A percentile compares a stretch with the other conserved stretches of the same genome.
phyloP scores from a whole-genome alignment of 2,113 vertebrate species.

The Rhipidura dahli region DNA sequence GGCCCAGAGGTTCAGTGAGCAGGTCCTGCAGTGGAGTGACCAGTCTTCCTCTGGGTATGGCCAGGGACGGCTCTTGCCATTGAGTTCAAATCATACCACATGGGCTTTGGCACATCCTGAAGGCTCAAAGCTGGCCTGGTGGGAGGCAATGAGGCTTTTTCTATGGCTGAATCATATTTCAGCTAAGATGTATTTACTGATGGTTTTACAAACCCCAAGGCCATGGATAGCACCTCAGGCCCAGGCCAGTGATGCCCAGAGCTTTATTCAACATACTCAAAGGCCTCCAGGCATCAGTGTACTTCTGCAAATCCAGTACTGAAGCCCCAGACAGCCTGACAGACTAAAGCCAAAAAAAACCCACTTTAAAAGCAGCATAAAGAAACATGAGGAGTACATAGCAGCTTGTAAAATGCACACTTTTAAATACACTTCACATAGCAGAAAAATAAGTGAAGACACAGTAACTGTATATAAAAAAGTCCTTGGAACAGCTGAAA shows the following conservation, averaged over 20 bases:
- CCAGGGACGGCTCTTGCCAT: neutral
- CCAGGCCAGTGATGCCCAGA: neutral
- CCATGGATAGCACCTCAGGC: neutral
- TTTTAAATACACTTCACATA: neutral
- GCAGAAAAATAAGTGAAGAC: neutral
- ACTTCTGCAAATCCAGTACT: neutral
- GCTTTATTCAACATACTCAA: neutral
- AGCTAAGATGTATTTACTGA: neutral
- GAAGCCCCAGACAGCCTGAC: neutral
- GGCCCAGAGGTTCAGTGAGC: neutral
- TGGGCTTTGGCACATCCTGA: neutral
- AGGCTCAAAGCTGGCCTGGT: neutral
- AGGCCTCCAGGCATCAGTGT: neutral
- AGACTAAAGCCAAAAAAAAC: neutral
- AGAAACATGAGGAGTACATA: neutral
- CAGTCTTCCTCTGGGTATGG: rapidly evolving
- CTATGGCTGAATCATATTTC: neutral
- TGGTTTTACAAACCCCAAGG: neutral
- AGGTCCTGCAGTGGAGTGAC: neutral
- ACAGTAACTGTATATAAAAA: neutral
- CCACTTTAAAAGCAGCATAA: neutral
- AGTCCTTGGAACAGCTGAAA: neutral
- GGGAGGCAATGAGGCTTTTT: neutral
- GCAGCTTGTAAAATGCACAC: neutral
- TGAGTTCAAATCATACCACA: rapidly evolving